phyloP scores from a whole-genome alignment of 2,113 vertebrate species.

The Azemiops feae region DNA sequence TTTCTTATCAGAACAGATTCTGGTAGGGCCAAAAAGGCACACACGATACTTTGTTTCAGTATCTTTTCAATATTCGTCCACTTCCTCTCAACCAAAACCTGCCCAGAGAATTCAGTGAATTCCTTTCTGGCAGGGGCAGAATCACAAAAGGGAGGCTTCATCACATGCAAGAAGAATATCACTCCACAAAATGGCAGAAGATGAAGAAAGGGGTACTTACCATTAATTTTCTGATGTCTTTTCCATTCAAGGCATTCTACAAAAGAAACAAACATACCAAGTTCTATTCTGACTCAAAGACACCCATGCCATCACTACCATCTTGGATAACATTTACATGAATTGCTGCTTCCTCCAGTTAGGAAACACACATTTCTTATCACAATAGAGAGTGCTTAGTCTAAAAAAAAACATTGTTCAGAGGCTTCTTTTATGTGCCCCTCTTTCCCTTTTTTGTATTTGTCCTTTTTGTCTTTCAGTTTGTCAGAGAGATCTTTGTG shows the following conservation, averaged over 20 bases:
- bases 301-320: background rate
- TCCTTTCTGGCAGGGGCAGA: background rate
- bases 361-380: background rate
- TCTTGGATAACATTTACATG: background rate
- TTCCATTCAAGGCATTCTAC: background rate
- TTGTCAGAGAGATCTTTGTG: too few species aligned
- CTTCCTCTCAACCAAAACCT: too few species aligned
- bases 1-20: too few species aligned
- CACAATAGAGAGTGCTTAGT: background rate
- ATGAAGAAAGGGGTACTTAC: background rate
- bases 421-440: background rate
- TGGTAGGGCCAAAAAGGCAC: too few species aligned
- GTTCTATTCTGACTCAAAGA: background rate
- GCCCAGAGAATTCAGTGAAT: background rate
- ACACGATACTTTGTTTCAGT: too few species aligned
- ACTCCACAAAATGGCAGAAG: background rate
- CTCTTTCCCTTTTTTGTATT: too few species aligned
- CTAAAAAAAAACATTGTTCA: background rate
- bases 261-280: background rate
- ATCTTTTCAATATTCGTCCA: too few species aligned
- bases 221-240: background rate
- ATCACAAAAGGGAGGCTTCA: background rate
- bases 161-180: background rate
- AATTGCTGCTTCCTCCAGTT: background rate
- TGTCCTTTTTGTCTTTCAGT: too few species aligned